A percentile compares a stretch with the other conserved stretches of the same genome.
Evolutionary conservation across 23 tunicate species (phyloP).

Genomic region (Ascidia mentula): DNA sequence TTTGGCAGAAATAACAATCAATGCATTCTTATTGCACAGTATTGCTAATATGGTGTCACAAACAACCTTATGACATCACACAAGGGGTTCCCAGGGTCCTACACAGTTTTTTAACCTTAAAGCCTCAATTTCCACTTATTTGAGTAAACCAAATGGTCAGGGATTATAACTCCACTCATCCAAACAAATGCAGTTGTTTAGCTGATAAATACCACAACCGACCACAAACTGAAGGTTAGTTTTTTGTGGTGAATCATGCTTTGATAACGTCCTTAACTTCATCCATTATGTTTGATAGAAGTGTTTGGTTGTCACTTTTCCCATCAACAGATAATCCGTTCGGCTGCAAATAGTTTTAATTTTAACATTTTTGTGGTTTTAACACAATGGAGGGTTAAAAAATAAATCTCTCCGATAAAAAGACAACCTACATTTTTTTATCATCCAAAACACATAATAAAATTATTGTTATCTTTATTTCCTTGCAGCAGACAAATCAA

Average conservation of each 20-base stretch:
- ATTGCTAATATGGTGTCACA: conserved; percentile 4
- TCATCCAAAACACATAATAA: too few relatives aligned
- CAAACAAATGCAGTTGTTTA: not conserved
- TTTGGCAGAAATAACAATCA: too few relatives aligned
- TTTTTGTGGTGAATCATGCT: not conserved
- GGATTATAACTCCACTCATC: not conserved
- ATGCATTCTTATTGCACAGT: conserved; percentile 6
- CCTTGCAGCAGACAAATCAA: not conserved
- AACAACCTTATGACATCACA: not conserved
- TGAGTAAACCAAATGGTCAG: too few relatives aligned
- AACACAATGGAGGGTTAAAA: too few relatives aligned
- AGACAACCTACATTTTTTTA: too few relatives aligned
- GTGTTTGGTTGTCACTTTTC: conserved; percentile 68
- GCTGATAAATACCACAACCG: not conserved
- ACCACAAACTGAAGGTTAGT: not conserved
- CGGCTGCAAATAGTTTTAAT: conserved; percentile 58
- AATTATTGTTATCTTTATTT: not conserved
- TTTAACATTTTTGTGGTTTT: too few relatives aligned
- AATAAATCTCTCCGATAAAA: too few relatives aligned
- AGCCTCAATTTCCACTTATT: too few relatives aligned
- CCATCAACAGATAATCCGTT: conserved; percentile 78
- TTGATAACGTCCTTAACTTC: conserved; percentile 52
- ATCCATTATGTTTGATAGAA: conserved; percentile 85
- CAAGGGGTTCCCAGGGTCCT: too few relatives aligned
- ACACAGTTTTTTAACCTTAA: too few relatives aligned